phyloP scores from a whole-genome alignment of 1,140 invertebrate genomes.

The Hycleus cichorii region DNA sequence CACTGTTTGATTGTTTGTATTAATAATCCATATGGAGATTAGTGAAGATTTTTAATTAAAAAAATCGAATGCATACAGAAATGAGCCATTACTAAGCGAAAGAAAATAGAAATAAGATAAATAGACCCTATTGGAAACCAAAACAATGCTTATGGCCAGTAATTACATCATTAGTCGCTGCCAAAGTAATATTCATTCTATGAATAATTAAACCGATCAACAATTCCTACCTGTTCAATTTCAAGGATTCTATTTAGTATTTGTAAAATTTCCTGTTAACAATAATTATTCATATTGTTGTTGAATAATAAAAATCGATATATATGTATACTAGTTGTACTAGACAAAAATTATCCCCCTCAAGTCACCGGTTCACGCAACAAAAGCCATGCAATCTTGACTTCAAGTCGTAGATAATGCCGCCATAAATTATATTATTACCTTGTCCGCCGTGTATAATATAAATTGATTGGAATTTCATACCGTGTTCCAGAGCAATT shows the following conservation, averaged over 20 bases:
- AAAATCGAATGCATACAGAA: too few species aligned
- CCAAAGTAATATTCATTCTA: constrained; percentile 23
- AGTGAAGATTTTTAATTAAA: background rate
- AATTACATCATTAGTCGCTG: constrained; percentile 32
- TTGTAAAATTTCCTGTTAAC: background rate
- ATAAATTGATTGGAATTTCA: constrained; percentile 43
- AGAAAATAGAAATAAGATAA: constrained; percentile 16
- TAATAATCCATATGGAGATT: constrained; percentile 4
- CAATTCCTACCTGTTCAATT: background rate
- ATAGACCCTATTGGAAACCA: constrained; percentile 22
- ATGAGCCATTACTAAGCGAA: constrained; percentile 8
- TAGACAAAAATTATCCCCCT: constrained; percentile 29
- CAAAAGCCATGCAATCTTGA: constrained; percentile 34
- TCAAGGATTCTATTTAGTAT: background rate
- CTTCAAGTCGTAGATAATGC: constrained; percentile 34
- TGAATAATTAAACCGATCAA: constrained; percentile 26
- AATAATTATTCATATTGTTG: constrained; percentile 22
- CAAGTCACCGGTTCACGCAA: constrained; percentile 17
- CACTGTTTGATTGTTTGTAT: constrained; percentile 3
- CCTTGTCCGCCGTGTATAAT: constrained; percentile 41
- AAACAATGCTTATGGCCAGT: constrained; percentile 22
- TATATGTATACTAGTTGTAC: background rate
- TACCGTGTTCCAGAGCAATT: constrained; percentile 39
- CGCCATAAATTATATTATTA: constrained; percentile 43
- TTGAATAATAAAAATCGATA: constrained; percentile 16